Evolutionary conservation across 1,140 invertebrate species (phyloP), one percentile per base, ranked within the genome.

Genomic region (Drosophila neocordata): DNA sequence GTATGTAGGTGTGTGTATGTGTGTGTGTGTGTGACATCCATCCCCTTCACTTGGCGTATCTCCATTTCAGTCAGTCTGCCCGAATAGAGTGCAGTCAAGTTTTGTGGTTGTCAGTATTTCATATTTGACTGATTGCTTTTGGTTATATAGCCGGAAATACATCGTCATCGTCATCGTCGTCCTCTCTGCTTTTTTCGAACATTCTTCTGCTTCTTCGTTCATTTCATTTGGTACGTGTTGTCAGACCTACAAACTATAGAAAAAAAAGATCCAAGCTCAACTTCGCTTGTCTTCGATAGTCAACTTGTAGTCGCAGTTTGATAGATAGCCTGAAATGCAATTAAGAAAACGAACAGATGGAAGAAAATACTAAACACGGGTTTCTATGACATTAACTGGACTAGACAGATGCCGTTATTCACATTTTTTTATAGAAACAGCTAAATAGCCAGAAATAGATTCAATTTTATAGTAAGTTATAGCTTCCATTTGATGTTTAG

Each of bases 61-160:
- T 37, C 48, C 18, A 38, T 38, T 27, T 27, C 12, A 34, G 31
- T 66, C 60, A 58, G 37, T 58, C 41, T 44, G n/a, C 8, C 4
- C 9, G 41, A 11, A 18, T 48, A 20, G 38, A 75, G 68, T 76
- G 68, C 70, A 82, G 83, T 79, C 70, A 82, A 87, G 75, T 88
- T 73, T 75, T 89, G 83, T 38, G 84, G 84, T 41, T 79, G 76
- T 67, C 76, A 72, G 79, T 70, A 74, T 83, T 88, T 83, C 79
- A 89, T 79, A 79, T 88, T 88, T 88, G 84, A 88, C 72, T 88
- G 83, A 88, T 88, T 88, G 83, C 83, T 69, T 79, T 88, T 88
- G 83, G 83, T 83, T 83, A 88, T 66, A 44, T 65, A 77, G 69
- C 70, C 71, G 79, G 67, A 88, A 61, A 71, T 72, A 67, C 18